Evolutionary conservation across 2,888 invertebrate genomes (phyloP).

Genomic region (Clanis bilineata): DNA sequence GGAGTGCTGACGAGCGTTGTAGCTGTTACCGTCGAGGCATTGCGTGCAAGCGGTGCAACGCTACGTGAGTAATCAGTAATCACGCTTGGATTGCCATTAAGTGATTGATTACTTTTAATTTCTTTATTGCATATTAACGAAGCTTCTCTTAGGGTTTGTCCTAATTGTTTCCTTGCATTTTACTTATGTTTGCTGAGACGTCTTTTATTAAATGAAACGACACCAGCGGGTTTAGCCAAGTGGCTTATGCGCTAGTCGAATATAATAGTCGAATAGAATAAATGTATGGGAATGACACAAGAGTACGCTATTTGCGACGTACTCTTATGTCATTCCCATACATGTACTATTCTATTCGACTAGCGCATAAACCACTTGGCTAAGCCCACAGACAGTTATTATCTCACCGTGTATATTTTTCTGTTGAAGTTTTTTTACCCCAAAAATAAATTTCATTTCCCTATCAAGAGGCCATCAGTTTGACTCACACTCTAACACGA

Average conservation of each 20-base stretch:
- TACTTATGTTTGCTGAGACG: not conserved
- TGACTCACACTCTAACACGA: not conserved
- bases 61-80: not conserved
- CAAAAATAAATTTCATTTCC: not conserved
- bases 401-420: not conserved
- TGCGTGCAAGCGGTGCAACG: not conserved
- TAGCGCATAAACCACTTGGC: too few species aligned
- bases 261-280: too few species aligned
- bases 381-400: too few species aligned
- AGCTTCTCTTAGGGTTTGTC: not conserved
- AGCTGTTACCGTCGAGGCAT: not conserved
- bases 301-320: too few species aligned
- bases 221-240: too few species aligned
- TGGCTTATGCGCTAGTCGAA: too few species aligned
- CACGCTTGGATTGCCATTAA: slow-evolving; percentile 4
- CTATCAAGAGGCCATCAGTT: not conserved
- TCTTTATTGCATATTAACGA: not conserved
- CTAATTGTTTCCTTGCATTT: not conserved
- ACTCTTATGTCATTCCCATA: too few species aligned
- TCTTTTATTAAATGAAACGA: too few species aligned
- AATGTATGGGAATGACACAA: too few species aligned
- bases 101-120: slow-evolving; percentile 5
- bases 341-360: too few species aligned
- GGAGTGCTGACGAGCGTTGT: not conserved
- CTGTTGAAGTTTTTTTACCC: not conserved